Conservation (phyloP, 2,113 vertebrate genomes). For the Eubucco bourcierii region DNA sequence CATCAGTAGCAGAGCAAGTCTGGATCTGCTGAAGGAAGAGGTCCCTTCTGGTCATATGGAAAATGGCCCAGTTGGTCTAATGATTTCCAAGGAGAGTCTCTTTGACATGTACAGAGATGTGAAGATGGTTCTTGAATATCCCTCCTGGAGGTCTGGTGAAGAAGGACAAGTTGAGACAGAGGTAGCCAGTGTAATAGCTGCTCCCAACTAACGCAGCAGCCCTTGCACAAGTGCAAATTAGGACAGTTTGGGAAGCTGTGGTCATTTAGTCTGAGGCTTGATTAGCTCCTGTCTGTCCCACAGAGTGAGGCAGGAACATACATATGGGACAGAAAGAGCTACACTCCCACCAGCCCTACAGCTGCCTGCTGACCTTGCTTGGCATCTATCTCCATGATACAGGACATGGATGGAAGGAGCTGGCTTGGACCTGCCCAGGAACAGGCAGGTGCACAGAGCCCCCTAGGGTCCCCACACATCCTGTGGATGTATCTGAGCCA, state of each 20-base stretch:
- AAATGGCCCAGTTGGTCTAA: not conserved
- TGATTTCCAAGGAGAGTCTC: not conserved
- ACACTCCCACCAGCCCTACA: not conserved
- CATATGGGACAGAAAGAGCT: accelerated
- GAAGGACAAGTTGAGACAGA: not conserved
- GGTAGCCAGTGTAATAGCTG: not conserved
- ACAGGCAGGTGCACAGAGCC: not conserved
- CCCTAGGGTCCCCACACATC: not conserved
- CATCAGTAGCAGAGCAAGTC: not conserved
- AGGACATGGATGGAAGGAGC: not conserved
- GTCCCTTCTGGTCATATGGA: not conserved
- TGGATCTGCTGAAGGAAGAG: not conserved
- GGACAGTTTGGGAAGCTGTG: accelerated
- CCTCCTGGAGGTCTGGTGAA: not conserved
- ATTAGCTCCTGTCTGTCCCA: accelerated
- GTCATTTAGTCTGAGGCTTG: not conserved
- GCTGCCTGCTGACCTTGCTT: not conserved
- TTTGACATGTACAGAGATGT: not conserved
- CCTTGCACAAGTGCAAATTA: accelerated
- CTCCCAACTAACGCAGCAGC: not conserved
- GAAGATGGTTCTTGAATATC: not conserved
- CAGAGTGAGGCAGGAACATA: not conserved
- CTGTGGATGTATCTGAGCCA: not conserved
- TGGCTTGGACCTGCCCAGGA: not conserved
- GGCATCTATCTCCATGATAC: accelerated